Evolutionary conservation across 92 coral and sea anemone genomes (phyloP).

Genomic region (Parazoanthus darwini): DNA sequence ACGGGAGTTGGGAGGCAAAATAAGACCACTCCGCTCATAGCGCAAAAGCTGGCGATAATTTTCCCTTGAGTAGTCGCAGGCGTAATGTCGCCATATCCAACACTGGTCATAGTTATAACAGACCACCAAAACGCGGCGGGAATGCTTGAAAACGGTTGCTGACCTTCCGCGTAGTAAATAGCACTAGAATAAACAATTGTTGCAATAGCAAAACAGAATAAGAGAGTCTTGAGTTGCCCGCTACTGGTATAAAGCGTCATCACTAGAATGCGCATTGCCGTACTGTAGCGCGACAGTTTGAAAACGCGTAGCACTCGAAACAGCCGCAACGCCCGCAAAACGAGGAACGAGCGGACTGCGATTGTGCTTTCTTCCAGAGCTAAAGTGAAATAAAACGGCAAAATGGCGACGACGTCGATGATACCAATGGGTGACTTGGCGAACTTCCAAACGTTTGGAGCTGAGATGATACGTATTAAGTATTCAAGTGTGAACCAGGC

Average conservation of each 20-base stretch:
- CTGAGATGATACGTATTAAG: constrained; percentile 64
- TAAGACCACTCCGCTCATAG: constrained; percentile 79
- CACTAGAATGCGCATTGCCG: constrained; percentile 70
- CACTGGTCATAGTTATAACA: constrained; percentile 95
- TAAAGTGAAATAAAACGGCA: constrained; percentile 81
- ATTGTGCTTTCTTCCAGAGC: constrained; percentile 57
- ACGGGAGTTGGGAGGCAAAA: constrained; percentile 96
- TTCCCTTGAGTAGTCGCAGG: constrained; percentile 80
- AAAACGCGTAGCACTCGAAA: constrained; percentile 90
- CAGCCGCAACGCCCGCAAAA: constrained; percentile 82
- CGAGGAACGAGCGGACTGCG: constrained; percentile 84
- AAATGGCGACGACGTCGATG: constrained; percentile 76
- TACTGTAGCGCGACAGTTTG: constrained; percentile 91
- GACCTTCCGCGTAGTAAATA: constrained; percentile 81
- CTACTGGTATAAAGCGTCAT: constrained; percentile 76
- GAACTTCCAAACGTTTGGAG: constrained; percentile 63
- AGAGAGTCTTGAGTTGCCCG: constrained; percentile 78
- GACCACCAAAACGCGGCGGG: constrained; percentile 99
- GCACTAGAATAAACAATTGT: constrained; percentile 92
- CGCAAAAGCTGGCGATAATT: constrained; percentile 78
- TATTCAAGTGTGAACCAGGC: constrained; percentile 88
- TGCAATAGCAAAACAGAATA: constrained; percentile 64
- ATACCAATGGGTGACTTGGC: constrained; percentile 78
- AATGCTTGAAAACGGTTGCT: constrained; percentile 73
- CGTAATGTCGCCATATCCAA: constrained; percentile 91